Evolutionary conservation across 2,888 invertebrate genomes (phyloP).

Genomic region (Mayetiola destructor): DNA sequence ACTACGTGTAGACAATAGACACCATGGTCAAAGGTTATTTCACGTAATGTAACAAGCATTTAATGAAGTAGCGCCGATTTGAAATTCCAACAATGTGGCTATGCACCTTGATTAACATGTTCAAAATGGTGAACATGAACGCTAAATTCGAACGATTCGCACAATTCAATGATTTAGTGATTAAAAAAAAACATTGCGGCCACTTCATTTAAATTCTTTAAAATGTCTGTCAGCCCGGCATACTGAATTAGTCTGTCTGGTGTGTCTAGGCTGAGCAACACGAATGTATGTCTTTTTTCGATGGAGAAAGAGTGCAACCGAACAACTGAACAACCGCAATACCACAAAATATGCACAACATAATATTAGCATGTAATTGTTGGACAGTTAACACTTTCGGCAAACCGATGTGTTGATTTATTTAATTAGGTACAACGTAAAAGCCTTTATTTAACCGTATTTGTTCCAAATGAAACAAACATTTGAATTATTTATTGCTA

Average conservation of each 20-base stretch:
- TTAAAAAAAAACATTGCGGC: not conserved
- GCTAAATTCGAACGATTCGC: no score
- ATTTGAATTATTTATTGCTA: slow-evolving; percentile 8
- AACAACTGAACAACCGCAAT: no score
- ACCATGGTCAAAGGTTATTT: slow-evolving; percentile 9
- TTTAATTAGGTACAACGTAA: slow-evolving; percentile 6
- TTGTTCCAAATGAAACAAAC: slow-evolving; percentile 11
- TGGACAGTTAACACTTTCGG: slow-evolving; percentile 2
- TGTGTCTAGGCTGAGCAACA: no score
- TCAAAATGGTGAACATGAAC: no score
- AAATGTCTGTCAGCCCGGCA: no score
- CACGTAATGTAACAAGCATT: slow-evolving; percentile 10
- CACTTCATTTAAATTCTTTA: not conserved
- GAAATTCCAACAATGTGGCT: no score
- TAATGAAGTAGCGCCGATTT: slow-evolving; percentile 8
- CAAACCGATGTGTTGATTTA: slow-evolving; percentile 4
- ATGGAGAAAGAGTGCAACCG: no score
- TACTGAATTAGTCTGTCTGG: no score
- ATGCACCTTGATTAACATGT: slow-evolving; percentile 3
- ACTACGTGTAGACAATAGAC: no score
- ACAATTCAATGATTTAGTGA: not conserved
- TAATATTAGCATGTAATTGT: not conserved
- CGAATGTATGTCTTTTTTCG: no score
- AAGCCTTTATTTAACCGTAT: not conserved
- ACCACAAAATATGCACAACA: no score